Evolutionary conservation across 1,140 invertebrate species (phyloP).

Genomic region (Brachystomella parvula): DNA sequence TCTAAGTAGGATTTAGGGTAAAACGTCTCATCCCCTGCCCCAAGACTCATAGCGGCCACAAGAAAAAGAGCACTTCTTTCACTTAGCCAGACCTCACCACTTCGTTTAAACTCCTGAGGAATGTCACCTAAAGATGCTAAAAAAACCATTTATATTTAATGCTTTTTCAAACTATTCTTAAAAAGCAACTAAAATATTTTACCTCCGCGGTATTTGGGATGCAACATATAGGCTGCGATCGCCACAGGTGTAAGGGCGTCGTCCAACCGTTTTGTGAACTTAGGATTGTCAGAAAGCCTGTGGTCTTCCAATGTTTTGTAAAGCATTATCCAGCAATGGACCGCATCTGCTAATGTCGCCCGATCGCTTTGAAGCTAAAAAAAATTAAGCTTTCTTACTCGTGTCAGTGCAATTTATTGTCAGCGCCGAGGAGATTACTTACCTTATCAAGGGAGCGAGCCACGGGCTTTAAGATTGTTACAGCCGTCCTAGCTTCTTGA

Average conservation of each 20-base stretch:
- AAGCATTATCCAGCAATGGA: not conserved
- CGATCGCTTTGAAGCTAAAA: not conserved
- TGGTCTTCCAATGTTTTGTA: not conserved
- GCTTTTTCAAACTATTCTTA: too few relatives aligned
- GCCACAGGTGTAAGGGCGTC: not conserved
- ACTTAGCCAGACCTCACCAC: not conserved
- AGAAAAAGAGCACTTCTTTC: not conserved
- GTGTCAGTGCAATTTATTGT: not conserved
- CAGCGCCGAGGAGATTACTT: not conserved
- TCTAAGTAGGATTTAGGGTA: constrained; percentile 7
- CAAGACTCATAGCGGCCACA: constrained; percentile 1
- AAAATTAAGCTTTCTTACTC: not conserved
- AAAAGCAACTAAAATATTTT: too few relatives aligned
- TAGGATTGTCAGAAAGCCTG: not conserved
- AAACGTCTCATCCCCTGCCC: not conserved
- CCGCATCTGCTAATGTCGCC: not conserved
- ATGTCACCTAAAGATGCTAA: too few relatives aligned
- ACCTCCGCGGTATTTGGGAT: not conserved
- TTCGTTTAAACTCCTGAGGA: not conserved
- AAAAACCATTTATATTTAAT: too few relatives aligned
- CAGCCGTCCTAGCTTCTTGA: not conserved
- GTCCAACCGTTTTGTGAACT: not conserved
- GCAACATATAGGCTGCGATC: not conserved
- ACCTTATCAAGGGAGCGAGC: not conserved
- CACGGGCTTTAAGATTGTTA: not conserved